Evolutionary conservation across 1,140 invertebrate genomes (phyloP).

Genomic region (Orchesella cincta): DNA sequence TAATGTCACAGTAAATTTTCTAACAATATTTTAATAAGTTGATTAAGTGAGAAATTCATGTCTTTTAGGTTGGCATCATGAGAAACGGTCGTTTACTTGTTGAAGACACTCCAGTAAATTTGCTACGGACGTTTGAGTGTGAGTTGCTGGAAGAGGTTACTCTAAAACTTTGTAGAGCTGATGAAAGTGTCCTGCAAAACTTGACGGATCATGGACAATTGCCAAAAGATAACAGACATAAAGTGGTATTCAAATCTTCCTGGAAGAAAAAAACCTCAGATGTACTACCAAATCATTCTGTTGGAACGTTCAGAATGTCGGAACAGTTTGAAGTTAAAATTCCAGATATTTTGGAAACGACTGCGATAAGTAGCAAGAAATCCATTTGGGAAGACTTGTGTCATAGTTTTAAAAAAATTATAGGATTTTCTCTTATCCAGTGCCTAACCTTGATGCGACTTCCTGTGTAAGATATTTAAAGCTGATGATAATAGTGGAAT

Average conservation of each 20-base stretch:
- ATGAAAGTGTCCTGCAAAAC: slow-evolving; percentile 42
- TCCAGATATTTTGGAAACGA: neutral
- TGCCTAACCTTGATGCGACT: neutral
- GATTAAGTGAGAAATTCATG: too few relatives aligned
- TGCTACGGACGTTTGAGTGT: slow-evolving; percentile 79
- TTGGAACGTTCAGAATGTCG: neutral
- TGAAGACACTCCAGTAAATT: slow-evolving; percentile 82
- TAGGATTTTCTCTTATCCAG: neutral
- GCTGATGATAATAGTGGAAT: neutral
- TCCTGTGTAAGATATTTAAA: neutral
- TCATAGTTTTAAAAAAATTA: neutral
- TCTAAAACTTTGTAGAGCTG: slow-evolving; percentile 79
- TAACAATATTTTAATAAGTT: neutral
- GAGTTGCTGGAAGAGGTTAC: slow-evolving; percentile 89
- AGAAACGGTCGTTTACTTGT: slow-evolving; percentile 84
- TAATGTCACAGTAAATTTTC: neutral
- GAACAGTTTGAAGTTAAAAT: too few relatives aligned
- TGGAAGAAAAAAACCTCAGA: neutral
- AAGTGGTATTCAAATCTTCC: neutral
- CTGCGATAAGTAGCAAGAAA: neutral
- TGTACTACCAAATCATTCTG: neutral
- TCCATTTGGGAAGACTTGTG: neutral
- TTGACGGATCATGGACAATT: too few relatives aligned
- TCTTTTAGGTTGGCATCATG: slow-evolving; percentile 86
- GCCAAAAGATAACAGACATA: too few relatives aligned